Percentiles rank a stretch among this genome's conserved stretches.
Conservation (phyloP, 2,797 vertebrate species). For the Karalla daura region DNA sequence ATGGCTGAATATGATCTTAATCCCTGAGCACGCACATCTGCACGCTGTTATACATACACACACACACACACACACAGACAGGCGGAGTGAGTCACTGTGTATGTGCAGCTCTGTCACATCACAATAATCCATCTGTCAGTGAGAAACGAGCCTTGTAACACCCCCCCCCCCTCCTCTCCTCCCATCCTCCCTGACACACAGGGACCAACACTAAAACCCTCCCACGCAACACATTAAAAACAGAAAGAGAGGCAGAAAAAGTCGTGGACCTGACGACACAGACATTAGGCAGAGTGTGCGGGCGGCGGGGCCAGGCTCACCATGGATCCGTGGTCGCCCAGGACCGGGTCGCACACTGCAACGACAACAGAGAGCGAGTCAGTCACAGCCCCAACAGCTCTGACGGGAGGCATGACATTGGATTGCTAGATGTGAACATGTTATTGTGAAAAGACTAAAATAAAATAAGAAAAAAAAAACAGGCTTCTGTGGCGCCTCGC, state of each 20-base stretch:
- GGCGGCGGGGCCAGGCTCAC: constrained; percentile 75
- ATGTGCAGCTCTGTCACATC: constrained; percentile 35
- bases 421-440: constrained; percentile 27
- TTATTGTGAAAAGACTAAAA: neutral
- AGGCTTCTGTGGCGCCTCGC: neutral
- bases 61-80: constrained; percentile 19
- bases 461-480: neutral
- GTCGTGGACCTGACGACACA: neutral
- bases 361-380: constrained; percentile 53
- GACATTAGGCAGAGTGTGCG: no score
- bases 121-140: constrained; percentile 52
- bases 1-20: constrained; percentile 21
- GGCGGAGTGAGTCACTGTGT: constrained; percentile 36
- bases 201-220: constrained; percentile 24
- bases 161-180: constrained; percentile 3
- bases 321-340: constrained; percentile 98
- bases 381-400: constrained; percentile 25
- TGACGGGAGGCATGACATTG: constrained; percentile 18
- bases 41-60: constrained; percentile 18
- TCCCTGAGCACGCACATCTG: neutral
- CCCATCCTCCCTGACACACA: constrained; percentile 10
- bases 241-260: neutral
- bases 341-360: constrained; percentile 96
- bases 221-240: constrained; percentile 20
- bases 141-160: constrained; percentile 45